These are phyloP conservation scores for Moxostoma hubbsi DNA, from an alignment of 2,797 vertebrate species.

Conservation along the genomic window DNA sequence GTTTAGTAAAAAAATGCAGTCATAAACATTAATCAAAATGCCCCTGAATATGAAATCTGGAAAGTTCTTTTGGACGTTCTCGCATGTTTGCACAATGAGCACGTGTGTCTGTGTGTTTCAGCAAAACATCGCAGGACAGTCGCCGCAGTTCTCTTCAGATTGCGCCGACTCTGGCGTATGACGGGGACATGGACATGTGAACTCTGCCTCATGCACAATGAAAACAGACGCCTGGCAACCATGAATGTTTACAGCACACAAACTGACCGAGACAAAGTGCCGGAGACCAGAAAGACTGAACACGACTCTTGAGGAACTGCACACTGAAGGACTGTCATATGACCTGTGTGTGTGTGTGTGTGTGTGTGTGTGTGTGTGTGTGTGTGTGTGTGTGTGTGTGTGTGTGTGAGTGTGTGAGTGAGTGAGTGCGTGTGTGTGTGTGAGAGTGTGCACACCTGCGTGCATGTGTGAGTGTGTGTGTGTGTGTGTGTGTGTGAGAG, in stretches of 20 bases:
- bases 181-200: conserved; percentile 88
- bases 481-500: too few relatives aligned
- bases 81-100: neutral
- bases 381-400: too few relatives aligned
- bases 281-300: neutral
- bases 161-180: conserved; percentile 85
- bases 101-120: too few relatives aligned
- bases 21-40: too few relatives aligned
- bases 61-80: neutral
- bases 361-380: too few relatives aligned
- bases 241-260: neutral
- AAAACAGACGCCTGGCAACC: neutral
- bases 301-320: neutral
- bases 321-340: conserved; percentile 4
- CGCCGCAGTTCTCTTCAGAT: conserved; percentile 82
- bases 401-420: too few relatives aligned
- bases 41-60: conserved; percentile 20
- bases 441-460: too few relatives aligned
- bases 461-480: too few relatives aligned
- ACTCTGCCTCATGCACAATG: neutral
- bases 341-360: too few relatives aligned
- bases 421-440: too few relatives aligned
- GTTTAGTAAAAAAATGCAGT: too few relatives aligned
- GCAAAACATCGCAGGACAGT: conserved; percentile 82
- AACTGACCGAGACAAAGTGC: neutral